Evolutionary conservation across 2,113 vertebrate species (phyloP), one percentile per base, ranked within the genome.

Genomic region (Lophotis ruficrista): DNA sequence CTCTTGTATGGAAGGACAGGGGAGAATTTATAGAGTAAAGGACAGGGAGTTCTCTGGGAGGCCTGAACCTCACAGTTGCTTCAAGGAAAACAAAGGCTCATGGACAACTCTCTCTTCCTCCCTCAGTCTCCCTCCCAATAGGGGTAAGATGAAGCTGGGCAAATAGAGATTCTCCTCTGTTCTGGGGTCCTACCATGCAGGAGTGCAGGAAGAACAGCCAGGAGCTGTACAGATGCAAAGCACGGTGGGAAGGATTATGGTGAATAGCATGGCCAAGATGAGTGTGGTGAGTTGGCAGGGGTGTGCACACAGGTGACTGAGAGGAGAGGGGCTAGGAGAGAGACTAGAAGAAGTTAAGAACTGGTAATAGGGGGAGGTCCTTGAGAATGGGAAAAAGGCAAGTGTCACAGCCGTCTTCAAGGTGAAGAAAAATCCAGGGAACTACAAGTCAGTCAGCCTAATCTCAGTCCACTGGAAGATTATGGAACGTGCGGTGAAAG

Each of bases 181-280:
- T 12, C 14, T 2, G 4, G 6, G 6, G 10, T 72, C 19, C 35
- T 60, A 11, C 14, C 0, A 0, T 35, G 18, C 31, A 68, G 27
- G 12, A 28, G 14, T 20, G 4, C 1, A 14, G 58, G 54, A 89
- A 80, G 71, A 73, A 3, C 18, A 91, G 12, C 30, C 53, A 48
- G 24, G 38, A 87, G 38, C 35, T 65, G 27, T 43, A 81, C 12
- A 75, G 24, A 23, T 31, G 6, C 23, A 27, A 58, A 60, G 45
- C 10, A 18, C 15, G 31, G 38, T 48, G 28, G 64, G 85, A 66
- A 66, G 54, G 10, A 27, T 82, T 66, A 27, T 35, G 16, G 21
- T 45, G 35, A 65, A 65, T 7, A 84, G 21, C 27, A 28, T 6
- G 31, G 65, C 9, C 51, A 58, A 71, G 25, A 20, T 50, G 31